Percentiles rank a stretch among this genome's conserved stretches.
Evolutionary conservation across 2,888 invertebrate species (phyloP).

Genomic region (Perizoma affinitatum): DNA sequence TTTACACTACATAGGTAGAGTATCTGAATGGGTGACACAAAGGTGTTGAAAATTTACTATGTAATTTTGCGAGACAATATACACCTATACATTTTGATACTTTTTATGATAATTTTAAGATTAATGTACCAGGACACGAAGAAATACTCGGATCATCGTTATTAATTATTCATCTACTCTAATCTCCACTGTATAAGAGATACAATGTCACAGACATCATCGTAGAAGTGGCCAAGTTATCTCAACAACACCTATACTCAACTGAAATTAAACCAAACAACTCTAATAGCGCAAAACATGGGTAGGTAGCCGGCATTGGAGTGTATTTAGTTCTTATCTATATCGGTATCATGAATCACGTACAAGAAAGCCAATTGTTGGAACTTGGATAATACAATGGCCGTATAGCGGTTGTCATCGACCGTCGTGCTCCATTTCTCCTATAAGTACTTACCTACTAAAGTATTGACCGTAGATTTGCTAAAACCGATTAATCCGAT

Average conservation of each 20-base stretch:
- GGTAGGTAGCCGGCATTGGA: conserved; percentile 20
- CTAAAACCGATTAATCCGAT: conserved; percentile 31
- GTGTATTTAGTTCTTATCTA: conserved; percentile 34
- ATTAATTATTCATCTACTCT: too few relatives aligned
- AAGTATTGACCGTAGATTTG: conserved; percentile 22
- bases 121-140: too few relatives aligned
- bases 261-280: not conserved
- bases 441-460: conserved; percentile 11
- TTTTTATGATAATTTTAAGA: too few relatives aligned
- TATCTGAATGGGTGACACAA: conserved; percentile 3
- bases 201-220: too few relatives aligned
- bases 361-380: conserved; percentile 48
- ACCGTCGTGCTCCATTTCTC: conserved; percentile 54
- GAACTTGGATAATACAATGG: conserved; percentile 47
- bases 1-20: conserved; percentile 1
- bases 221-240: too few relatives aligned
- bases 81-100: too few relatives aligned
- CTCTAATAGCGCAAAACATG: conserved; percentile 24
- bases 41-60: too few relatives aligned
- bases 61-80: too few relatives aligned
- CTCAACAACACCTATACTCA: too few relatives aligned
- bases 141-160: too few relatives aligned
- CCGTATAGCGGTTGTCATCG: conserved; percentile 51
- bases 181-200: too few relatives aligned
- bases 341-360: conserved; percentile 40